Evolutionary conservation across 2,113 vertebrate species (phyloP), one percentile per base, ranked within the genome.

Genomic region (Nothocercus nigrocapillus): DNA sequence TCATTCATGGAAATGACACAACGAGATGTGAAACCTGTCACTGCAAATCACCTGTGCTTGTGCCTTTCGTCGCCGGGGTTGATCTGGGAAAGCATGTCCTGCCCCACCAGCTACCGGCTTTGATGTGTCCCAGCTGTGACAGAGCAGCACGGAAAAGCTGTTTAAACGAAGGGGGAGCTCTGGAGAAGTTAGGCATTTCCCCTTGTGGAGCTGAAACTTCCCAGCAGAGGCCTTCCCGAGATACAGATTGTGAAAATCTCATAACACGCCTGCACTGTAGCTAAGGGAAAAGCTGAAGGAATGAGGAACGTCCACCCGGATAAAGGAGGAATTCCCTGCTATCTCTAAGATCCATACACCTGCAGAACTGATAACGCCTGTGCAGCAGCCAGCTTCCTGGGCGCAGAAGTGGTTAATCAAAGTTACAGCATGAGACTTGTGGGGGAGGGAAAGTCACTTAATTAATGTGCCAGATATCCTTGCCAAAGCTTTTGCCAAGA

Each of bases 401-500:
- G 86, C 72, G 86, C 56, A 94, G 62, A 82, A 94, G 92, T 73
- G 91, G 95, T 96, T 96, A 94, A 94, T 96, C 93, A 92, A 90
- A 94, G 77, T 77, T 96, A 81, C 72, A 95, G 84, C 90, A n/a
- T 78, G 84, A 90, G 84, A 85, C 59, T 53, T 85, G 67, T 70
- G 85, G 87, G 85, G 92, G 87, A 72, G 78, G 89, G 63, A 89
- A 85, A 93, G 53, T 66, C 51, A 64, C 81, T 94, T 96, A 97
- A 96, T 96, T 96, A 96, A 96, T 93, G 82, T 90, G 91, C 96
- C 96, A 96, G 95, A 97, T 93, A 94, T 86, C 83, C 81, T 79
- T 84, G 90, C 93, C 93, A 91, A 97, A 95, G 95, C 88, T 96
- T 96, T 97, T 53, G 4, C 96, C 95, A 94, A 94, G 96, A 96